A percentile compares a stretch with the other conserved stretches of the same genome.
Evolutionary conservation across 2,113 vertebrate species (phyloP).

Genomic region (Bufo gargarizans): DNA sequence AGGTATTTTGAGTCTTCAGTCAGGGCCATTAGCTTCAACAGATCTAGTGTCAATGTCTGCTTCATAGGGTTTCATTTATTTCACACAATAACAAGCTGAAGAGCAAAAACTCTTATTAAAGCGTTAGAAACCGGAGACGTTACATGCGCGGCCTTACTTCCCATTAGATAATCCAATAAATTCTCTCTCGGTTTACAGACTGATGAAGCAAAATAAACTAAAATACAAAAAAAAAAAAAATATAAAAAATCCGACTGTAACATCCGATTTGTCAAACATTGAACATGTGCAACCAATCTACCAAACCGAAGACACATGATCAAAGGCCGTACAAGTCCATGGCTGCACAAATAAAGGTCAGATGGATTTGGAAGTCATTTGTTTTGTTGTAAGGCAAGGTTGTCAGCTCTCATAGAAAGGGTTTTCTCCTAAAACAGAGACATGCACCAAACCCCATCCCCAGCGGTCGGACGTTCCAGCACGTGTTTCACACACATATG

Average conservation of each 20-base stretch:
- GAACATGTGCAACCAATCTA: conserved; percentile 33
- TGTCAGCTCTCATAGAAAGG: background rate
- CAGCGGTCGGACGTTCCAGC: background rate
- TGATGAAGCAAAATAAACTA: background rate
- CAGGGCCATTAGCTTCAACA: no score
- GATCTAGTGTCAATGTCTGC: no score
- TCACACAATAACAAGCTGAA: background rate
- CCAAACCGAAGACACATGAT: background rate
- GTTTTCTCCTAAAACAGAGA: conserved; percentile 4
- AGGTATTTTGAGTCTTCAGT: no score
- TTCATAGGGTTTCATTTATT: background rate
- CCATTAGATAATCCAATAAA: background rate
- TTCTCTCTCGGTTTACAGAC: background rate
- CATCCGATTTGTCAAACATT: background rate
- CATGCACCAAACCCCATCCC: background rate
- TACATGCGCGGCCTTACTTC: background rate
- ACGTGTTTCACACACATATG: background rate
- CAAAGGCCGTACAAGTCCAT: background rate
- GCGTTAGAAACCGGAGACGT: background rate
- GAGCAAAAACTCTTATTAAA: background rate
- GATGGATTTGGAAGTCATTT: conserved; percentile 10
- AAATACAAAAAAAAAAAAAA: background rate
- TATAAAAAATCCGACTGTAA: background rate
- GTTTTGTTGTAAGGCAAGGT: background rate
- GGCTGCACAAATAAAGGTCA: conserved; percentile 10